Conservation (phyloP, 2,797 vertebrate species). For the Muscicapa striata region DNA sequence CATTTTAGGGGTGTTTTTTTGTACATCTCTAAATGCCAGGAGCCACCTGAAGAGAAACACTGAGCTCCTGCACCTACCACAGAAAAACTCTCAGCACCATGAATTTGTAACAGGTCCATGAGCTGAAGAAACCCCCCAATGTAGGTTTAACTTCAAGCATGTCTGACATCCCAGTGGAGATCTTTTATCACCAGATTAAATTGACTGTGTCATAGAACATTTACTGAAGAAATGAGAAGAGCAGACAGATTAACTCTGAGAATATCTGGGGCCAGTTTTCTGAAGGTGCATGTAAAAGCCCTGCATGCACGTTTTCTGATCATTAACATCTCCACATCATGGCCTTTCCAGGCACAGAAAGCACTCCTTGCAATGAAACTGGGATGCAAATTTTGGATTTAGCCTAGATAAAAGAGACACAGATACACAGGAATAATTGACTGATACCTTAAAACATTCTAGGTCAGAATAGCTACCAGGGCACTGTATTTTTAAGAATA, state of each 20-base stretch:
- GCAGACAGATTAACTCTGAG: not conserved
- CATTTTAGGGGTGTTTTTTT: not conserved
- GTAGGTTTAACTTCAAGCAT: not conserved
- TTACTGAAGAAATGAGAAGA: conserved; percentile 36
- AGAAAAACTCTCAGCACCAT: not conserved
- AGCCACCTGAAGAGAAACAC: not conserved
- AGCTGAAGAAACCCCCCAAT: not conserved
- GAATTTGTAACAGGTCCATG: not conserved
- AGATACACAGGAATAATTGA: not conserved
- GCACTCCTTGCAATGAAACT: not conserved
- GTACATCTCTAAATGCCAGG: not conserved
- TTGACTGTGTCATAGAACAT: not conserved
- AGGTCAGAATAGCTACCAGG: not conserved
- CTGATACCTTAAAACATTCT: not conserved
- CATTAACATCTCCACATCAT: not conserved
- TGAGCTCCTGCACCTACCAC: not conserved
- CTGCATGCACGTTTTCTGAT: not conserved
- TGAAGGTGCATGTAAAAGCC: not conserved
- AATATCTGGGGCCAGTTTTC: not conserved
- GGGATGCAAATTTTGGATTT: not conserved
- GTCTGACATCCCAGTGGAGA: not conserved
- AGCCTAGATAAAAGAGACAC: not conserved
- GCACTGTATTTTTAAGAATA: not conserved
- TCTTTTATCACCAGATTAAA: conserved; percentile 11
- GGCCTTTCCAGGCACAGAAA: not conserved